These are phyloP conservation scores for Caloenas nicobarica DNA, from an alignment of 2,113 vertebrate species.

Conservation along the genomic window DNA sequence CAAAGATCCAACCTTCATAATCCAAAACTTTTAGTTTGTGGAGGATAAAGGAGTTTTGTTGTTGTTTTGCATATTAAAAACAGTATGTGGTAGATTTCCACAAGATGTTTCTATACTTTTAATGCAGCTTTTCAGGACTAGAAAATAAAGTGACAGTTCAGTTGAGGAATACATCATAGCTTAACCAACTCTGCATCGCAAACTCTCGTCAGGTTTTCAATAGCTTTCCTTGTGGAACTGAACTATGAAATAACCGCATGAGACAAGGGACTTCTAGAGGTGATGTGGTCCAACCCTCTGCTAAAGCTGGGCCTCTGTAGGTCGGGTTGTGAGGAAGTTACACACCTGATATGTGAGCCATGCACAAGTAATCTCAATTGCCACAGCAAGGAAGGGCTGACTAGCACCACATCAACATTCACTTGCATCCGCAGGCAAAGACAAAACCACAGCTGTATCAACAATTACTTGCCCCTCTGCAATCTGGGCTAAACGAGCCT, in stretches of 20 bases:
- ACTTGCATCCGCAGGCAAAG: not conserved
- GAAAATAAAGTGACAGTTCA: not conserved
- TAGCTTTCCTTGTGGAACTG: not conserved
- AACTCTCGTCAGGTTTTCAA: not conserved
- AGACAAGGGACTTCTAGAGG: not conserved
- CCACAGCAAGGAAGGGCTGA: not conserved
- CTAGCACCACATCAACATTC: not conserved
- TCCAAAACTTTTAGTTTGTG: not conserved
- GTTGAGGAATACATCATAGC: not conserved
- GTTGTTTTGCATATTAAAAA: not conserved
- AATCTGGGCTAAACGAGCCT: fast-evolving
- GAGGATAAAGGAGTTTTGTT: not conserved
- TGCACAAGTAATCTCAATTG: not conserved
- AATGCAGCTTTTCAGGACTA: not conserved
- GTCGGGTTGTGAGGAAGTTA: not conserved
- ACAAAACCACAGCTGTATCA: not conserved
- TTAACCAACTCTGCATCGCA: not conserved
- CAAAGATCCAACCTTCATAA: not conserved
- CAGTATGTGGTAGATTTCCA: not conserved
- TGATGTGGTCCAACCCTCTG: not conserved
- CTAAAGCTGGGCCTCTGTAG: not conserved
- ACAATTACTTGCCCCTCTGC: not conserved
- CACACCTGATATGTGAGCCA: fast-evolving
- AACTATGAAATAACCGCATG: not conserved
- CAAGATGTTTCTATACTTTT: not conserved